These are phyloP conservation scores for Siniperca undulata DNA, from an alignment of 2,797 vertebrate species.

Conservation along the genomic window DNA sequence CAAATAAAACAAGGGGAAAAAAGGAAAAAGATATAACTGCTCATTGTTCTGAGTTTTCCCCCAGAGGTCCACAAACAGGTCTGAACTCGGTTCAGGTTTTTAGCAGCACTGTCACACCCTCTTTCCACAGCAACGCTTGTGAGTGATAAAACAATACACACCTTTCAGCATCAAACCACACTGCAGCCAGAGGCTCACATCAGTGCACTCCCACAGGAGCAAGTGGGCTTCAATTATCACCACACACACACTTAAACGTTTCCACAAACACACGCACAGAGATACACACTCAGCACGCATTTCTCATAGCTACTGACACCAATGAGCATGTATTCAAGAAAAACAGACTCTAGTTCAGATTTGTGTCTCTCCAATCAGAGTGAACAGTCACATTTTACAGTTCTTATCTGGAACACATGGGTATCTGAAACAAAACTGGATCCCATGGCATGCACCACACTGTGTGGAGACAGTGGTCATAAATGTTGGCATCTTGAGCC, in stretches of 20 bases:
- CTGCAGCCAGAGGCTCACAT: slow-evolving; percentile 58
- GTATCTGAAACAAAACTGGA: slow-evolving; percentile 42
- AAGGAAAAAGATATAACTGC: slow-evolving; percentile 11
- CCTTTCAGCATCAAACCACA: slow-evolving; percentile 92
- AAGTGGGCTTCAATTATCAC: slow-evolving; percentile 77
- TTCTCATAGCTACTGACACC: slow-evolving; percentile 45
- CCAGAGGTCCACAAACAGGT: slow-evolving; percentile 88
- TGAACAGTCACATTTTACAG: slow-evolving; percentile 32
- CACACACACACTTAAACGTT: slow-evolving; percentile 45
- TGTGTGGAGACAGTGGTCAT: slow-evolving; percentile 45
- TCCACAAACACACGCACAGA: slow-evolving; percentile 21
- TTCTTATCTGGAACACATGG: slow-evolving; percentile 46
- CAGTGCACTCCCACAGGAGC: slow-evolving; percentile 60
- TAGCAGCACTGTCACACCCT: slow-evolving; percentile 88
- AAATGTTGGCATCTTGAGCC: slow-evolving; percentile 47
- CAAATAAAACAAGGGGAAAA: slow-evolving; percentile 54
- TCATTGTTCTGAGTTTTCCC: slow-evolving; percentile 86
- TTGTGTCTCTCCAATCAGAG: slow-evolving; percentile 29
- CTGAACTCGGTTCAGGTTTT: slow-evolving; percentile 86
- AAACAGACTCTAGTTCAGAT: slow-evolving; percentile 14
- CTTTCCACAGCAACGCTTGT: slow-evolving; percentile 87
- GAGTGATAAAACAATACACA: slow-evolving; percentile 96
- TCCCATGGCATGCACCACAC: slow-evolving; percentile 33
- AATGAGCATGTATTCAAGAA: neutral
- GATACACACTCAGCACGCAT: slow-evolving; percentile 32